Base-by-base conservation (phyloP, 2,113 vertebrate species). In the Oncorhynchus kisutch region DNA sequence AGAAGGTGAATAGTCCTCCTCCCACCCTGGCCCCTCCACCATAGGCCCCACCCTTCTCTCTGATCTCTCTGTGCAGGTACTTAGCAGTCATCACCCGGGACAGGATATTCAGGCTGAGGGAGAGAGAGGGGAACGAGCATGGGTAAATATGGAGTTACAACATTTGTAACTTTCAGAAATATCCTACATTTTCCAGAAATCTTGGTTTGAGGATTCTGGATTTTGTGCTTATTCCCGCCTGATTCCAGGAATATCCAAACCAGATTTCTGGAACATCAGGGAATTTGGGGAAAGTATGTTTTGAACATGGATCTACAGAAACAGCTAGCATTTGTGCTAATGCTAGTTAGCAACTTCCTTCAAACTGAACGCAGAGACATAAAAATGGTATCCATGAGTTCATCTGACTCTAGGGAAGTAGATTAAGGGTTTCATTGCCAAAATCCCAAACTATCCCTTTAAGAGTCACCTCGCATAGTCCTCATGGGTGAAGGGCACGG, bases 1-100 rank as follows among this genome's bases (percentile, higher is more conserved):
- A 99, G 73, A 99, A 95, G 0, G 93, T 88, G 84, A 99, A 98
- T 3, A 98, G 84, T 0, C 97, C 96, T 5, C 85, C 89, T 74
- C 91, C 90, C 72, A 97, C 91, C 68, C 85, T 94, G 29, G 97
- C 96, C 0, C 96, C 97, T n/a, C 96, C 96, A 0, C 96, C 95
- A 0, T 99, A 99, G 3, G 98, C 96, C 3, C 98, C 98, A 2
- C 98, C 97, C 78, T 99, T 99, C 83, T 99, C 98, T 77, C 98
- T 84, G 80, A 99, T 98, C 91, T 99, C 97, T 1, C 92, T 91
- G 2, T 99, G 98, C 1, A 99, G 91, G 82, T 94, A 99, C 59
- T 99, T 99, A 0, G 95, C 92, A 0, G 95, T 95, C 95, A 99
- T 95, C 92, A 99, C 81, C 12, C 88, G 92, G 16, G 94, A 96